Evolutionary conservation across 2,888 invertebrate species (phyloP).

Genomic region (Linnaemya tessellans): DNA sequence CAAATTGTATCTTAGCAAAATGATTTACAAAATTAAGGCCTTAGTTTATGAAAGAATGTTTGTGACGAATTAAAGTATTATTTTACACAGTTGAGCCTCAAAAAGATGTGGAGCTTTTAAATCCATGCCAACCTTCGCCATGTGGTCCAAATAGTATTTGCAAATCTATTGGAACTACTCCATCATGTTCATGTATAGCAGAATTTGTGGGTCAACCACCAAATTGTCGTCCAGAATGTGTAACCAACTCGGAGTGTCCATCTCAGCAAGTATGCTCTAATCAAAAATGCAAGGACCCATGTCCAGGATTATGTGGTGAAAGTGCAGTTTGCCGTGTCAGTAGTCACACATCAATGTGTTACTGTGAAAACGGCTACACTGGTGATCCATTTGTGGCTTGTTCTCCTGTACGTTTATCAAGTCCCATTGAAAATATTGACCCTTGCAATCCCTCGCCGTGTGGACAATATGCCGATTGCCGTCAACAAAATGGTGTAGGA

Average conservation of each 20-base stretch:
- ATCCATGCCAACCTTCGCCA: slow-evolving; percentile 84
- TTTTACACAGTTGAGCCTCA: slow-evolving; percentile 77
- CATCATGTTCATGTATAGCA: slow-evolving; percentile 89
- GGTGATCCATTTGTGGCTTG: slow-evolving; percentile 84
- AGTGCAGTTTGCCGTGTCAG: slow-evolving; percentile 90
- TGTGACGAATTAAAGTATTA: neutral
- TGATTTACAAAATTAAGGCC: too few relatives aligned
- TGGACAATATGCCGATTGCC: slow-evolving; percentile 90
- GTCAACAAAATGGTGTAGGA: slow-evolving; percentile 86
- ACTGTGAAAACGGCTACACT: slow-evolving; percentile 84
- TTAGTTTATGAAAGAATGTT: neutral
- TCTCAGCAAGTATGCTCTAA: slow-evolving; percentile 88
- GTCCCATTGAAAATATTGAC: slow-evolving; percentile 82
- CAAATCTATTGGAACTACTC: slow-evolving; percentile 85
- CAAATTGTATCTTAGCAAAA: too few relatives aligned
- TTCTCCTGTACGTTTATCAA: slow-evolving; percentile 83
- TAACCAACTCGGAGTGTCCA: slow-evolving; percentile 89
- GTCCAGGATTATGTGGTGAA: slow-evolving; percentile 88
- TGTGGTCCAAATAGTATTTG: slow-evolving; percentile 86
- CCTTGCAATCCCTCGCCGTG: slow-evolving; percentile 92
- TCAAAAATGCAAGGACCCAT: slow-evolving; percentile 90
- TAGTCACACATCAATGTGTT: slow-evolving; percentile 91
- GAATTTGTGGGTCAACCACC: slow-evolving; percentile 89
- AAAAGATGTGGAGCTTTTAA: slow-evolving; percentile 75
- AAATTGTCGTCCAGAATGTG: slow-evolving; percentile 89